Conservation (phyloP, 2,888 invertebrate genomes). For the Rhamphomyia laevipes region DNA sequence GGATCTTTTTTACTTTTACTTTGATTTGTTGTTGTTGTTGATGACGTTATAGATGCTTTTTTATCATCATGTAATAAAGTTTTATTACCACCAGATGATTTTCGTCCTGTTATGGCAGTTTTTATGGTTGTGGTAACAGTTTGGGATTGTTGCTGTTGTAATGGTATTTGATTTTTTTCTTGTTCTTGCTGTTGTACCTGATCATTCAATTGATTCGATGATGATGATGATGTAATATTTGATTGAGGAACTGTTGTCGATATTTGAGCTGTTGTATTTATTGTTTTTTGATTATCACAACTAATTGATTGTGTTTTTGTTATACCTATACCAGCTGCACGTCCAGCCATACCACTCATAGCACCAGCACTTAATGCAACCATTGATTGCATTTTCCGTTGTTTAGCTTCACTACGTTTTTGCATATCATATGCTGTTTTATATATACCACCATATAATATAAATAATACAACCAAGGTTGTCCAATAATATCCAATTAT, state of each 20-base stretch:
- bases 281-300: conserved; percentile 57
- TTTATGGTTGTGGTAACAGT: conserved; percentile 26
- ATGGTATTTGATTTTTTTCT: conserved; percentile 12
- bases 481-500: conserved; percentile 98
- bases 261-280: conserved; percentile 19
- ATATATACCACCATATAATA: conserved; percentile 94
- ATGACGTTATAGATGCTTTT: conserved; percentile 43
- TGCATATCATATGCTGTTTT: conserved; percentile 96
- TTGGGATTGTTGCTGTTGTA: conserved; percentile 14
- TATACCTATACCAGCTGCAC: conserved; percentile 75
- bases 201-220: conserved; percentile 21
- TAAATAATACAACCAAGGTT: conserved; percentile 87
- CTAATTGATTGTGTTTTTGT: conserved; percentile 55
- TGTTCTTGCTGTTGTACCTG: conserved; percentile 11
- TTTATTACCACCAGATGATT: background rate
- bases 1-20: conserved; percentile 33
- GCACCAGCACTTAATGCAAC: conserved; percentile 81
- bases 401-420: conserved; percentile 91
- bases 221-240: conserved; percentile 21
- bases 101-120: conserved; percentile 15
- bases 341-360: conserved; percentile 81
- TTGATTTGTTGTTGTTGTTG: conserved; percentile 42
- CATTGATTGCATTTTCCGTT: conserved; percentile 91
- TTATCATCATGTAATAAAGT: conserved; percentile 12
- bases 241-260: conserved; percentile 19